phyloP scores from a whole-genome alignment of 2,797 vertebrate genomes.

The Anguilla megastoma region DNA sequence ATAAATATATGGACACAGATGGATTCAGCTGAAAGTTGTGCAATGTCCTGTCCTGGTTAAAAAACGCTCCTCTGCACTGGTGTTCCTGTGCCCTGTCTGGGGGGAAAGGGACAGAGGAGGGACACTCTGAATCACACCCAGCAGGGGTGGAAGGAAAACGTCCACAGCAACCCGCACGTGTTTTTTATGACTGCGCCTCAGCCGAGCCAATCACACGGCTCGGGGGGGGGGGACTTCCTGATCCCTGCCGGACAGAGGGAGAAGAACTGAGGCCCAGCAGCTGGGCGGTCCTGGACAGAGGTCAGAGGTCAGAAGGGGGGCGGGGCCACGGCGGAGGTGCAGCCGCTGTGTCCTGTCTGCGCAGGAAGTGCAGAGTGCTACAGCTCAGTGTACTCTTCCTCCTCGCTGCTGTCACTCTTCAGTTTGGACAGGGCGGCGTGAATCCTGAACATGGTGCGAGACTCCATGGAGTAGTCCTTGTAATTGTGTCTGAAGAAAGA shows the following conservation, averaged over 20 bases:
- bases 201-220: background rate
- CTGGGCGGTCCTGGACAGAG: background rate
- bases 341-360: background rate
- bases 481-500: slow-evolving; percentile 73
- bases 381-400: slow-evolving; percentile 63
- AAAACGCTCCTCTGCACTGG: background rate
- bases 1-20: background rate
- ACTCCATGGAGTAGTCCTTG: slow-evolving; percentile 87
- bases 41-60: background rate
- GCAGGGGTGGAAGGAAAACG: background rate
- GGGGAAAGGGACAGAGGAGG: background rate
- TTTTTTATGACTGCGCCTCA: background rate
- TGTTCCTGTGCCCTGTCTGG: background rate
- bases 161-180: background rate
- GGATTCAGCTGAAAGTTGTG: background rate
- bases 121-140: background rate
- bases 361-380: slow-evolving; percentile 40
- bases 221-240: background rate
- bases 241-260: background rate
- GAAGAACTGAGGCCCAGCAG: background rate
- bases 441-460: slow-evolving; percentile 80
- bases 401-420: slow-evolving; percentile 70
- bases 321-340: background rate
- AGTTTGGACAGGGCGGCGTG: slow-evolving; percentile 80
- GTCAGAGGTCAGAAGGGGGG: background rate